Evolutionary conservation across 2,113 vertebrate species (phyloP), one percentile per base, ranked within the genome.

Genomic region (Phoxinus phoxinus): DNA sequence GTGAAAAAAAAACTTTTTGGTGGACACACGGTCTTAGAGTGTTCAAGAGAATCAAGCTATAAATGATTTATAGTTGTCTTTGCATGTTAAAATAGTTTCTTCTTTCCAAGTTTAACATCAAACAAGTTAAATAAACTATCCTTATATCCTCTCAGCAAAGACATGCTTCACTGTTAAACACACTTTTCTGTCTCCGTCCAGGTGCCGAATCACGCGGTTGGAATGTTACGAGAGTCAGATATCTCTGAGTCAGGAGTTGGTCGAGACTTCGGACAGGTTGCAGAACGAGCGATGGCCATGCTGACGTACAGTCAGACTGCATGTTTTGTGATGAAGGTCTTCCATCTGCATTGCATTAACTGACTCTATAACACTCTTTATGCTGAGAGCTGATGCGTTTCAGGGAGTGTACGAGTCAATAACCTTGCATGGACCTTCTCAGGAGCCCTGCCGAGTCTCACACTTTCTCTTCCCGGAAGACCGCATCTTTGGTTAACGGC

Each of bases 271-370:
- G 41, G 72, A 46, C 72, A 74, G 72, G 72, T 74, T 74, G 71
- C 12, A 27, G 71, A 25, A 6, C 12, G 23, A 46, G 41, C 23
- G 41, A 19, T 12, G 32, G 74, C 75, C 74, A 35, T 77, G 15
- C 30, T 23, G 48, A 9, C 2, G 44, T 48, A 46, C 81, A 86
- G 86, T 82, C 84, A 86, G 85, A 80, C 92, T 94, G 94, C 94
- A 93, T 93, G 93, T 23, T 94, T 88, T 91, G 91, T 91, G 88
- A 85, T 91, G 88, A 85, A 88, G 91, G 89, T 85, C 88, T 71
- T 65, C 94, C 94, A 94, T 94, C 94, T 95, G 94, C 91, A 93
- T 86, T 85, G 92, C 90, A 87, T 95, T 94, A 93, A 69, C 88
- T 19, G 59, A 85, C 88, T 75, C 9, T 35, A n/a, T 86, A 89